Percentiles rank a stretch among this genome's conserved stretches.
phyloP scores from a whole-genome alignment of 1,140 invertebrate genomes.

The Pseudachorutes palmiensis region DNA sequence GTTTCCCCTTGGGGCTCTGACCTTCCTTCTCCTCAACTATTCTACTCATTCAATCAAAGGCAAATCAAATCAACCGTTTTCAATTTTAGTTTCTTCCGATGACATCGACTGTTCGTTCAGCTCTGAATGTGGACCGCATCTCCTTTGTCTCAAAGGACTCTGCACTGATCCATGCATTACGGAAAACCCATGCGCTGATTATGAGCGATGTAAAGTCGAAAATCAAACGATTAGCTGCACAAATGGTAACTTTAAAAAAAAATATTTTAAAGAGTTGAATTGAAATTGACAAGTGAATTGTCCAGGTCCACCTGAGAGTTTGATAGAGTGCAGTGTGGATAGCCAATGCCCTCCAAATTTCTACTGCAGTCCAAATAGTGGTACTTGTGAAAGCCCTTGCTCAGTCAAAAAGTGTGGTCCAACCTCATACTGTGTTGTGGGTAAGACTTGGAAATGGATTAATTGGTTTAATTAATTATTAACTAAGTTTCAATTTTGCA shows the following conservation, averaged over 20 bases:
- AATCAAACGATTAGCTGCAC: not conserved
- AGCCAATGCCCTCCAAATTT: conserved; percentile 67
- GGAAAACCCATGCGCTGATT: conserved; percentile 41
- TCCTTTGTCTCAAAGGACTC: conserved; percentile 65
- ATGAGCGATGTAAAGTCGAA: conserved; percentile 6
- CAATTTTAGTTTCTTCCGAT: conserved; percentile 28
- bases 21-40: no score
- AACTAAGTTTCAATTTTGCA: conserved; percentile 46
- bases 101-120: conserved; percentile 63
- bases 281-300: no score
- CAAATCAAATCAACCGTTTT: no score
- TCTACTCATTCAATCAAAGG: no score
- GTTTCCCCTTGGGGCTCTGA: no score
- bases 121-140: conserved; percentile 69
- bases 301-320: conserved; percentile 46
- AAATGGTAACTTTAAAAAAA: not conserved
- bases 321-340: conserved; percentile 53
- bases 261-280: not conserved
- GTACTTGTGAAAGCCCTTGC: conserved; percentile 69
- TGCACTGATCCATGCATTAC: conserved; percentile 56
- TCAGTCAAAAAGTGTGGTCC: conserved; percentile 58
- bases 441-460: no score
- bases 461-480: not conserved
- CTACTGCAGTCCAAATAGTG: conserved; percentile 59
- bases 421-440: conserved; percentile 68